Conservation (phyloP, 2,888 invertebrate species). For the Synanthedon formicaeformis region DNA sequence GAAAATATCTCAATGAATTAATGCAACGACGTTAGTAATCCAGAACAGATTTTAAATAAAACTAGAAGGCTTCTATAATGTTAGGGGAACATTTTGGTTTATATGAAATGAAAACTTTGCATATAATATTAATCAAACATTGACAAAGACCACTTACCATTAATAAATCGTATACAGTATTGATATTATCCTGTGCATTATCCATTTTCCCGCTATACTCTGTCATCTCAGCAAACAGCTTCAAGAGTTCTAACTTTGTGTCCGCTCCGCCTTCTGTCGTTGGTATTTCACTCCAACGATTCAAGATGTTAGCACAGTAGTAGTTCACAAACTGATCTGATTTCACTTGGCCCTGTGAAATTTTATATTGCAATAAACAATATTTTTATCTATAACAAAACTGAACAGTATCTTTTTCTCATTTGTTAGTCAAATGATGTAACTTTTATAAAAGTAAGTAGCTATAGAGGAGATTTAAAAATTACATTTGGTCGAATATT, state of each 20-base stretch:
- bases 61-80: too few species aligned
- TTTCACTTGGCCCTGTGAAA: constrained; percentile 81
- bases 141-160: constrained; percentile 70
- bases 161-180: constrained; percentile 80
- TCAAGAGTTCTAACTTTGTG: constrained; percentile 82
- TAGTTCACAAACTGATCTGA: constrained; percentile 87
- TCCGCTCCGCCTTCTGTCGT: constrained; percentile 70
- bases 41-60: too few species aligned
- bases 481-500: too few species aligned
- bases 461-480: too few species aligned
- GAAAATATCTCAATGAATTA: too few species aligned
- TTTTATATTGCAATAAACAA: background rate
- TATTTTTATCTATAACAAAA: constrained; percentile 3
- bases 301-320: constrained; percentile 86
- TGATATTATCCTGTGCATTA: constrained; percentile 79
- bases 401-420: too few species aligned
- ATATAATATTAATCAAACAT: too few species aligned
- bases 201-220: constrained; percentile 82
- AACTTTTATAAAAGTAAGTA: too few species aligned
- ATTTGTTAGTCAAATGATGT: too few species aligned
- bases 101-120: too few species aligned
- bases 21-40: too few species aligned
- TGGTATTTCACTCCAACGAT: constrained; percentile 77
- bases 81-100: too few species aligned
- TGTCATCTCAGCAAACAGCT: constrained; percentile 88